These are phyloP conservation scores for Poeciliopsis retropinna DNA, from an alignment of 2,113 vertebrate species.

Conservation along the genomic window DNA sequence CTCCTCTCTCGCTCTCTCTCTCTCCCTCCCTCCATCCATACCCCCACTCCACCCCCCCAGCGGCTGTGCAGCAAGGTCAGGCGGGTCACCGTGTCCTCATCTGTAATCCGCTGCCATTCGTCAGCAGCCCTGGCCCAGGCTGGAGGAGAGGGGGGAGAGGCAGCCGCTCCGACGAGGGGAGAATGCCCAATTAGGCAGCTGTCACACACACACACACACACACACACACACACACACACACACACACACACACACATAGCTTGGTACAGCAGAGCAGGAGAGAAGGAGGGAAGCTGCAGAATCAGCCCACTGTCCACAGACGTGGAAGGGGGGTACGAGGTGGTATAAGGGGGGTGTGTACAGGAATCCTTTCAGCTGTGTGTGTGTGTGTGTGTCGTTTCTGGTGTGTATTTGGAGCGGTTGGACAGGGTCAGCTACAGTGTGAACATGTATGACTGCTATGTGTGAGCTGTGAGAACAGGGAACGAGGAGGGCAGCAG, in stretches of 20 bases:
- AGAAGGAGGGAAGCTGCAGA: constrained; percentile 78
- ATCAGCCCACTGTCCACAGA: constrained; percentile 72
- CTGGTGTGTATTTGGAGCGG: constrained; percentile 32
- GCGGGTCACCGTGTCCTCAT: constrained; percentile 96
- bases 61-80: constrained; percentile 95
- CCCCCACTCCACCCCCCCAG: constrained; percentile 55
- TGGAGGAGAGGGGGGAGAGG: constrained; percentile 79
- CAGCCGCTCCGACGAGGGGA: constrained; percentile 91
- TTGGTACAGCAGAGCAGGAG: constrained; percentile 45
- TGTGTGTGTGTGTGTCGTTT: constrained; percentile 61
- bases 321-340: constrained; percentile 14
- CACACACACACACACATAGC: constrained; percentile 65
- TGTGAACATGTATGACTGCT: constrained; percentile 51
- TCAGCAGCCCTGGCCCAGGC: constrained; percentile 92
- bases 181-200: constrained; percentile 99
- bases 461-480: constrained; percentile 36
- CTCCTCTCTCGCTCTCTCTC: constrained; percentile 1
- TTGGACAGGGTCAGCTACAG: constrained; percentile 54
- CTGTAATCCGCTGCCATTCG: constrained; percentile 99
- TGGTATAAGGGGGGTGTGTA: constrained; percentile 19
- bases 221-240: constrained; percentile 77
- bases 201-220: constrained; percentile 86
- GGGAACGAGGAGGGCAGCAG: neutral
- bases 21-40: constrained; percentile 41
- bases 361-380: constrained; percentile 70